Conservation (phyloP, 2,888 invertebrate species). For the Monoplex corrugatus region DNA sequence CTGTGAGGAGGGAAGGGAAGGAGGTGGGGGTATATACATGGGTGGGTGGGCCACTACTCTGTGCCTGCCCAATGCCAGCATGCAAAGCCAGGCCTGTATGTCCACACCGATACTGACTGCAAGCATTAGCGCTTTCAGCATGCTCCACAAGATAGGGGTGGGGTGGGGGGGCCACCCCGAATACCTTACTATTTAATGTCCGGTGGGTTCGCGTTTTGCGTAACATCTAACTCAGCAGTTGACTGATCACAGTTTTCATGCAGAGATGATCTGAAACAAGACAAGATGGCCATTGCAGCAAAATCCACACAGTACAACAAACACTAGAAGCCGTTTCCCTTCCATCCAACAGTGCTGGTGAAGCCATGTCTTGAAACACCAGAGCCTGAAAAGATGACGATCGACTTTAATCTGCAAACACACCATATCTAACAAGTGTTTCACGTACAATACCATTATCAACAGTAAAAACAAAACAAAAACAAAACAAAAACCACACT, state of each 20-base stretch:
- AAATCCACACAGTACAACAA: constrained; percentile 51
- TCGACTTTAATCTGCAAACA: no score
- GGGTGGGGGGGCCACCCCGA: no score
- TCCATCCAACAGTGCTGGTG: not conserved
- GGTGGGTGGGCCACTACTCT: constrained; percentile 35
- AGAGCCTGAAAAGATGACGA: no score
- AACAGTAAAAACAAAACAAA: no score
- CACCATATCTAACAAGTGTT: no score
- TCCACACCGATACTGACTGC: constrained; percentile 51
- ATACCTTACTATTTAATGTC: constrained; percentile 65
- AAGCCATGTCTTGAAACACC: not conserved
- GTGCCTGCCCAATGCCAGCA: constrained; percentile 47
- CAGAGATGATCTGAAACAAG: constrained; percentile 76
- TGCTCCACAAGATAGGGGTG: constrained; percentile 52
- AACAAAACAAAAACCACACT: no score
- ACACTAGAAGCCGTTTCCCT: not conserved
- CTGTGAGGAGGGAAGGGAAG: not conserved
- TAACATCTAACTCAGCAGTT: constrained; percentile 72
- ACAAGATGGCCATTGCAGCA: constrained; percentile 72
- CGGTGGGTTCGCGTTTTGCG: constrained; percentile 71
- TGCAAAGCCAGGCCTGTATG: constrained; percentile 53
- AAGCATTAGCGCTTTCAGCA: constrained; percentile 55
- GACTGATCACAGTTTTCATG: constrained; percentile 76
- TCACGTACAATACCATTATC: no score
- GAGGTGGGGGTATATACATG: not conserved